Evolutionary conservation across 2,797 vertebrate species (phyloP).

Genomic region (Gymnocypris eckloni): DNA sequence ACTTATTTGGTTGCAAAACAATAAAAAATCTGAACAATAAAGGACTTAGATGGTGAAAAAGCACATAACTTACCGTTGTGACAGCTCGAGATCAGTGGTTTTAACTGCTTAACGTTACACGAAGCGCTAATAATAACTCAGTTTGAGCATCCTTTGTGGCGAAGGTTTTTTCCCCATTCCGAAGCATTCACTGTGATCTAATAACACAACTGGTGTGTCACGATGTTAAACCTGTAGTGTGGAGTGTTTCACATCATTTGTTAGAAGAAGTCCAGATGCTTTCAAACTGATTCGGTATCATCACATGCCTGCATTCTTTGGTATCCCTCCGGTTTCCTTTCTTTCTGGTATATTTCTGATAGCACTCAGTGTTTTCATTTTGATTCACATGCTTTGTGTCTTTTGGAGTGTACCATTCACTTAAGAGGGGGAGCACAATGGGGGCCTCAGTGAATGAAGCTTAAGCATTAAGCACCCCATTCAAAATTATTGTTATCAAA

Average conservation of each 20-base stretch:
- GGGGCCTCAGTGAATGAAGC: background rate
- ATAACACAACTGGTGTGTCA: slow-evolving; percentile 20
- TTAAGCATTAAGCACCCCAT: slow-evolving; percentile 4
- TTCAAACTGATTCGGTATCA: background rate
- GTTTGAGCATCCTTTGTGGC: slow-evolving; percentile 38
- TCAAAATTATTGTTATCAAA: background rate
- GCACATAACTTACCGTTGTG: slow-evolving; percentile 35
- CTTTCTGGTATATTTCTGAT: slow-evolving; percentile 13
- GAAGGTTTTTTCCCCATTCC: background rate
- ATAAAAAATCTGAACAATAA: background rate
- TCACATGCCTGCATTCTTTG: background rate
- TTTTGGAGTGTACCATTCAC: slow-evolving; percentile 59
- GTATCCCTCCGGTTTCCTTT: background rate
- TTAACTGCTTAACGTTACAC: background rate
- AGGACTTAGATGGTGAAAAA: background rate
- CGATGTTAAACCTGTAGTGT: background rate
- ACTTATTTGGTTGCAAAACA: background rate
- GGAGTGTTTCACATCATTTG: background rate
- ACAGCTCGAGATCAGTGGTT: slow-evolving; percentile 31
- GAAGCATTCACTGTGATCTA: slow-evolving; percentile 33
- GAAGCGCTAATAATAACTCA: slow-evolving; percentile 21
- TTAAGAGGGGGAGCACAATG: background rate
- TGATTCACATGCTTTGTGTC: slow-evolving; percentile 47
- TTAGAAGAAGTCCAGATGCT: background rate
- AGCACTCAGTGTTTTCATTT: slow-evolving; percentile 34